A percentile compares a stretch with the other conserved stretches of the same genome.
Conservation (phyloP, 2,113 vertebrate species). For the Gallinago media region DNA sequence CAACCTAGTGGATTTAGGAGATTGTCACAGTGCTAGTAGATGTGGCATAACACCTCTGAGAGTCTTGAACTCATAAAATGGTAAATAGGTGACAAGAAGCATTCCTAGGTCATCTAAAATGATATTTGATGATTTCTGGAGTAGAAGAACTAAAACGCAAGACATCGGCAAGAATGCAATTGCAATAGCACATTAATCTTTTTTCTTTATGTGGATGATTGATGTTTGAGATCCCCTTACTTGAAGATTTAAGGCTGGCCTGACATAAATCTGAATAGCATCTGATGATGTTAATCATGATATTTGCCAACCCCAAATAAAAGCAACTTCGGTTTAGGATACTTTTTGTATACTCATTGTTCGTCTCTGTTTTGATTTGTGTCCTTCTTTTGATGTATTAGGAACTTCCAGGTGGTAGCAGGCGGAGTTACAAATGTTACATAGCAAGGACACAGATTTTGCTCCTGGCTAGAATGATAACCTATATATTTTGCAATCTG, state of each 20-base stretch:
- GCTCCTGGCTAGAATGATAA: neutral
- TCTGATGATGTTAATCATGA: neutral
- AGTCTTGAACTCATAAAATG: neutral
- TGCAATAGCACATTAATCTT: neutral
- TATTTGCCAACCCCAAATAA: neutral
- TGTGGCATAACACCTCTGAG: neutral
- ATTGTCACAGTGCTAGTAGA: neutral
- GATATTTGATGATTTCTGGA: neutral
- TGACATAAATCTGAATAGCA: neutral
- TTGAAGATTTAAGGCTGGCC: neutral
- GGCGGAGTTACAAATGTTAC: neutral
- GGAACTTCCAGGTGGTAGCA: conserved; percentile 12
- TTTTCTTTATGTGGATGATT: neutral
- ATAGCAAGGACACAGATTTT: conserved; percentile 19
- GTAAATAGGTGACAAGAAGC: neutral
- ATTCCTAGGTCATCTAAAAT: neutral
- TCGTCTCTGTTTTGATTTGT: neutral
- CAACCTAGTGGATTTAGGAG: neutral
- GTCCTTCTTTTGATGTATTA: neutral
- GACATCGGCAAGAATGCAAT: neutral
- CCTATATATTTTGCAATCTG: neutral
- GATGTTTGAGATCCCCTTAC: neutral
- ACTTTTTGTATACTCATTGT: neutral
- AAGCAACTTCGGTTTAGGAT: neutral
- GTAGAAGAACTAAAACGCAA: neutral